Evolutionary conservation across 2,797 vertebrate genomes (phyloP), one percentile per base, ranked within the genome.

Genomic region (Rhinogobio ventralis): DNA sequence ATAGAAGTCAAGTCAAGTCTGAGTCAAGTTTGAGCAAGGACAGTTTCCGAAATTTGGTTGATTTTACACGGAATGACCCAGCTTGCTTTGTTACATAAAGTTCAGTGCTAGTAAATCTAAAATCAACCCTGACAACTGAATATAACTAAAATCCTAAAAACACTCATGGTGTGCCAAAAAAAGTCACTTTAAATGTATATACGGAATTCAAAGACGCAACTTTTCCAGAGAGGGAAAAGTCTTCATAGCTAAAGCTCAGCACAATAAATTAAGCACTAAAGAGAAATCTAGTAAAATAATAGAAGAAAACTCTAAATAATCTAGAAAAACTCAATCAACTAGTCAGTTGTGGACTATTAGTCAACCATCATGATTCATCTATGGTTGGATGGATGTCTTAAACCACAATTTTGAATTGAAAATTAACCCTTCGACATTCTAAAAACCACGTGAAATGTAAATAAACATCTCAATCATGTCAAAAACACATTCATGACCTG

Each of bases 361-460:
- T 57, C 20, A 11, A n/a, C 10, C 10, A 69, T 42, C 23, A 69
- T 25, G 67, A 42, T n/a, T 25, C 6, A 71, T 45, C 33, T 77
- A 1, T 14, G 51, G 23, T 6, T 55, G 51, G 19, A 20, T 33
- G 23, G 6, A 73, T 73, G 20, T 42, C 45, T 5, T 6, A 64
- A 73, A 62, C 5, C 57, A 14, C 57, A 74, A 36, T 49, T 74
- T 51, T 82, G 28, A 36, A 64, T 36, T 66, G 60, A 53, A 67
- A 67, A 75, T 72, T 0, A 69, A 28, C 49, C 9, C 15, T 19
- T 55, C 28, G 23, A 42, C 33, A 55, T 74, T 55, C 10, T 30
- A 71, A 81, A 81, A 81, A 81, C 10, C 53, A 5, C 5, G 25
- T 33, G 25, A 7, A 25, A 60, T 36, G 4, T 45, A 17, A 62